A percentile compares a stretch with the other conserved stretches of the same genome.
phyloP scores from a whole-genome alignment of 1,140 invertebrate species.

The Drosophila gunungcola region DNA sequence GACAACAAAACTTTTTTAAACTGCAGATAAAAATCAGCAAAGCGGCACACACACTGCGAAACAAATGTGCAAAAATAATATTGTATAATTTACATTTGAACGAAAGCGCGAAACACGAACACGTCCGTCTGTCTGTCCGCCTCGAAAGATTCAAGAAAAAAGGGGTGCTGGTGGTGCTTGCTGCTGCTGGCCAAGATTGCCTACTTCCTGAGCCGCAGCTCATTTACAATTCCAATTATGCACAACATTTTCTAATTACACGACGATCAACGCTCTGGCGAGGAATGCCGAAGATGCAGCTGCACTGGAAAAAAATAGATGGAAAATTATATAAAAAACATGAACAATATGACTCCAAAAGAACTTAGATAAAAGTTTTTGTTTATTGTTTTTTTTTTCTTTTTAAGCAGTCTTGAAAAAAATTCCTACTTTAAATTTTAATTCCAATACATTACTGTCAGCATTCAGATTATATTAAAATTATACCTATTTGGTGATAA shows the following conservation, averaged over 20 bases:
- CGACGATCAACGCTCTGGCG: constrained; percentile 68
- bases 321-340: rapidly evolving
- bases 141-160: constrained; percentile 12
- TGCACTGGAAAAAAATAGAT: constrained; percentile 9
- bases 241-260: constrained; percentile 84
- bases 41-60: constrained; percentile 64
- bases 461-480: too few relatives aligned
- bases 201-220: constrained; percentile 58
- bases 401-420: too few relatives aligned
- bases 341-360: too few relatives aligned
- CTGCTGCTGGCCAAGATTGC: constrained; percentile 55
- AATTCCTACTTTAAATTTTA: too few relatives aligned
- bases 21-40: constrained; percentile 81
- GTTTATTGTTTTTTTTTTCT: too few relatives aligned
- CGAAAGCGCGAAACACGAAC: constrained; percentile 74
- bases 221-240: constrained; percentile 84
- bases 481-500: too few relatives aligned
- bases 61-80: constrained; percentile 78
- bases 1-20: constrained; percentile 80
- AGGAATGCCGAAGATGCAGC: constrained; percentile 21
- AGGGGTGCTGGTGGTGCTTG: constrained; percentile 12
- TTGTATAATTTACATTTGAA: constrained; percentile 81
- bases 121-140: constrained; percentile 27
- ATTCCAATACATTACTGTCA: too few relatives aligned
- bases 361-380: too few relatives aligned